These are phyloP conservation scores for Poicephalus meyeri DNA, from an alignment of 2,113 vertebrate genomes.

Conservation along the genomic window DNA sequence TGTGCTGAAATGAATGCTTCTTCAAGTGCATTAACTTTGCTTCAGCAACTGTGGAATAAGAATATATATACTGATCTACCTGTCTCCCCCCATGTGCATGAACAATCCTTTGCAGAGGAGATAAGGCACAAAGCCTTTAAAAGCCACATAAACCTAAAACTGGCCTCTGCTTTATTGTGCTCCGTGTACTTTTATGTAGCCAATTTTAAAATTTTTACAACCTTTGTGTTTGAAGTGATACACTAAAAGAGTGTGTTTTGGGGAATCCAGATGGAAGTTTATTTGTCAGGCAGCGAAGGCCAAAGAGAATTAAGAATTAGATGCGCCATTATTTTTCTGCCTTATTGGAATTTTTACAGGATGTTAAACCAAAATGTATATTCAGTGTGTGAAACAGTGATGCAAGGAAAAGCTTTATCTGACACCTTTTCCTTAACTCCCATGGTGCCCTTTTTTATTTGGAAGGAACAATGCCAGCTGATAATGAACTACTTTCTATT, in stretches of 20 bases:
- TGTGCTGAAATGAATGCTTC: not conserved
- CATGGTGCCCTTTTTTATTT: conserved; percentile 57
- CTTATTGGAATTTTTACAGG: not conserved
- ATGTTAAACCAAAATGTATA: not conserved
- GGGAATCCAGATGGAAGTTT: not conserved
- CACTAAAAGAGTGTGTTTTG: not conserved
- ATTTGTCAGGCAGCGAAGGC: conserved; percentile 6
- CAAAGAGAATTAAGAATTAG: conserved; percentile 27
- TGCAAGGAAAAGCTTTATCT: conserved; percentile 29
- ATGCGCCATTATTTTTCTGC: not conserved
- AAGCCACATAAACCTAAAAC: conserved; percentile 19
- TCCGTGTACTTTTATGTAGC: conserved; percentile 4
- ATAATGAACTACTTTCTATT: conserved; percentile 82
- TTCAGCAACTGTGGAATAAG: not conserved
- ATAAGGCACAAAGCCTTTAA: conserved; percentile 16
- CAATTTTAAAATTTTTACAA: not conserved
- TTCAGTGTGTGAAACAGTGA: not conserved
- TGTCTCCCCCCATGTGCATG: not conserved
- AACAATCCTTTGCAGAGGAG: not conserved
- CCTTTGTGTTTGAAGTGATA: not conserved
- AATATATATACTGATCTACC: not conserved
- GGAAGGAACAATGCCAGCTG: conserved; percentile 65
- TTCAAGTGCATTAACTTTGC: not conserved
- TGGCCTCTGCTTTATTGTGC: not conserved
- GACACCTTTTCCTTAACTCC: conserved; percentile 43